Percentiles rank a stretch among this genome's conserved stretches.
These are phyloP conservation scores for Crossocerus cetratus DNA, from an alignment of 2,888 invertebrate species.

Conservation along the genomic window DNA sequence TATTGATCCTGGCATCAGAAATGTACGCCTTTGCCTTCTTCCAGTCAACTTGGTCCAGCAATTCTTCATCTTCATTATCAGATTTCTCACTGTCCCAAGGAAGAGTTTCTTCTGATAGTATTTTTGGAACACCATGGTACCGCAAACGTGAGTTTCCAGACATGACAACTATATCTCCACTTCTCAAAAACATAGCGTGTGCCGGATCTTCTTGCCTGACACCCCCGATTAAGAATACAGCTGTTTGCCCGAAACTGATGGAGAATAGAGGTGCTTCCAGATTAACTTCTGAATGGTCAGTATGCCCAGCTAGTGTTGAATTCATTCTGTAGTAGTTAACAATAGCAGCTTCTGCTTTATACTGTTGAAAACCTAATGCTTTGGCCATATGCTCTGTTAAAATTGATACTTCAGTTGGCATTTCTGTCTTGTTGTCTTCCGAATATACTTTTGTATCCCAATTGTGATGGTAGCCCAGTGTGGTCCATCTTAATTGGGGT, in stretches of 20 bases:
- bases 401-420: slow-evolving; percentile 86
- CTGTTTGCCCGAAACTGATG: slow-evolving; percentile 96
- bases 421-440: slow-evolving; percentile 82
- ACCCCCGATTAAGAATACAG: slow-evolving; percentile 96
- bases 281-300: slow-evolving; percentile 95
- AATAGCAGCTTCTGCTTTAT: slow-evolving; percentile 94
- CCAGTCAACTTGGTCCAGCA: slow-evolving; percentile 61
- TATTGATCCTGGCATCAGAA: slow-evolving; percentile 87
- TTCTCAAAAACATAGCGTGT: slow-evolving; percentile 85
- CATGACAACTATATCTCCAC: slow-evolving; percentile 96
- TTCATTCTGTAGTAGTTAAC: slow-evolving; percentile 97
- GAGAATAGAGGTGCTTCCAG: slow-evolving; percentile 93
- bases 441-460: slow-evolving; percentile 96
- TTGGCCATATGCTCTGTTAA: slow-evolving; percentile 83
- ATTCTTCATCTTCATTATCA: slow-evolving; percentile 11
- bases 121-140: slow-evolving; percentile 96
- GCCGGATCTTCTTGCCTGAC: slow-evolving; percentile 83
- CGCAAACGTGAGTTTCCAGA: slow-evolving; percentile 88
- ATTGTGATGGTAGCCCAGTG: slow-evolving; percentile 98
- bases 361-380: slow-evolving; percentile 80
- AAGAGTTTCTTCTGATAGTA: slow-evolving; percentile 79
- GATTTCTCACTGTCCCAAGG: slow-evolving; percentile 78
- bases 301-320: slow-evolving; percentile 95
- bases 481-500: slow-evolving; percentile 91
- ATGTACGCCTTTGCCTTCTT: slow-evolving; percentile 63